These are phyloP conservation scores for Beaufortia kweichowensis DNA, from an alignment of 2,113 vertebrate genomes.

Conservation along the genomic window DNA sequence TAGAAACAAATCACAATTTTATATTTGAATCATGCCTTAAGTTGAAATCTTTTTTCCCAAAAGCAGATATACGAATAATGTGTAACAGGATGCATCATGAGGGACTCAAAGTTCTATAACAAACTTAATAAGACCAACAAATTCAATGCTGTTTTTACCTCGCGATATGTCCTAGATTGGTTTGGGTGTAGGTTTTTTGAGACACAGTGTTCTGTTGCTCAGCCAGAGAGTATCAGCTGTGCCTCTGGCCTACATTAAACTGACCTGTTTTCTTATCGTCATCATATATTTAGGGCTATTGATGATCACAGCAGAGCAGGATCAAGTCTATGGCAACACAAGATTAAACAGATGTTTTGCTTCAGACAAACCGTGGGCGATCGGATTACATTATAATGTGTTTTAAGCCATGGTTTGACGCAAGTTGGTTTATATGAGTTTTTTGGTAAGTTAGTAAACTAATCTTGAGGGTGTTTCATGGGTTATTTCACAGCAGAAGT, in stretches of 20 bases:
- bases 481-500: conserved; percentile 32
- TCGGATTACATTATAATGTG: neutral
- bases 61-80: conserved; percentile 7
- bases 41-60: neutral
- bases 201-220: conserved; percentile 47
- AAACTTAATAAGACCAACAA: conserved; percentile 51
- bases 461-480: neutral
- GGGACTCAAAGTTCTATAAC: conserved; percentile 10
- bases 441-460: neutral
- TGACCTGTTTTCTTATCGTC: conserved; percentile 44
- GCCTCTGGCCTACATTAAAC: conserved; percentile 56
- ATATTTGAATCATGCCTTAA: neutral
- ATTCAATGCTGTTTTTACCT: conserved; percentile 26
- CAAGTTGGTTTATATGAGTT: conserved; percentile 5
- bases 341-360: neutral
- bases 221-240: conserved; percentile 36
- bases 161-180: conserved; percentile 18
- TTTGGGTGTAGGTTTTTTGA: conserved; percentile 19
- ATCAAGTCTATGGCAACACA: neutral
- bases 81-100: neutral
- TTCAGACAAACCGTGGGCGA: neutral
- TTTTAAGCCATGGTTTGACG: neutral
- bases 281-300: conserved; percentile 39
- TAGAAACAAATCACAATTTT: neutral
- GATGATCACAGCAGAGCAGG: conserved; percentile 10